Evolutionary conservation across 2,888 invertebrate species (phyloP), one percentile per base, ranked within the genome.

Genomic region (Hydrotaea cyrtoneurina): DNA sequence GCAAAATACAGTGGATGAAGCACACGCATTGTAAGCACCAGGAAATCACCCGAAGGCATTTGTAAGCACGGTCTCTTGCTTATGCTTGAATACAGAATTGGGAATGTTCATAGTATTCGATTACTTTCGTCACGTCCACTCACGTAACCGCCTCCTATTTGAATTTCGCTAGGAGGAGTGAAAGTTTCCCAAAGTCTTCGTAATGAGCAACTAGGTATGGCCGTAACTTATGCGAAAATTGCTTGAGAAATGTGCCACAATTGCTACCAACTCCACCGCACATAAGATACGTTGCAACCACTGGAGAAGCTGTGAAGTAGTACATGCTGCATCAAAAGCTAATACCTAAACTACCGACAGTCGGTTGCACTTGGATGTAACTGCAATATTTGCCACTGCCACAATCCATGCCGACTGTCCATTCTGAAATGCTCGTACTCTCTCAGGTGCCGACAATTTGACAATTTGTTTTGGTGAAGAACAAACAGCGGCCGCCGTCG

Each of bases 151-250:
- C 23, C 57, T 15, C 11, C 57, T 2, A 15, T 26, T 11, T 55
- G 19, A 21, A 4, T 50, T n/a, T 3, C 50, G 17, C 10, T 66
- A 39, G 3, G 36, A 74, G 43, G 59, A 82, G 77, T 57, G 64
- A 84, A 81, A 78, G 78, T 84, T 81, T 84, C 84, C 80, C 81
- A 84, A 73, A 39, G 59, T 69, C 39, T 50, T 62, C 53, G 46
- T 31, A n/a, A 39, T 71, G 23, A 59, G 31, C 8, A 50, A 78
- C 64, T 77, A 80, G 85, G 64, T 86, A 88, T 89, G 90, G 90
- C 91, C 90, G 89, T 89, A 88, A 88, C 91, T 90, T 90, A 91
- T 89, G 89, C 88, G 89, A 88, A 90, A 90, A 91, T 90, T 88
- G 89, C 8, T 87, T 90, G 78, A 72, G 82, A 82, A 82, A 82